Evolutionary conservation across 2,888 invertebrate species (phyloP).

Genomic region (Salpingus planirostris): DNA sequence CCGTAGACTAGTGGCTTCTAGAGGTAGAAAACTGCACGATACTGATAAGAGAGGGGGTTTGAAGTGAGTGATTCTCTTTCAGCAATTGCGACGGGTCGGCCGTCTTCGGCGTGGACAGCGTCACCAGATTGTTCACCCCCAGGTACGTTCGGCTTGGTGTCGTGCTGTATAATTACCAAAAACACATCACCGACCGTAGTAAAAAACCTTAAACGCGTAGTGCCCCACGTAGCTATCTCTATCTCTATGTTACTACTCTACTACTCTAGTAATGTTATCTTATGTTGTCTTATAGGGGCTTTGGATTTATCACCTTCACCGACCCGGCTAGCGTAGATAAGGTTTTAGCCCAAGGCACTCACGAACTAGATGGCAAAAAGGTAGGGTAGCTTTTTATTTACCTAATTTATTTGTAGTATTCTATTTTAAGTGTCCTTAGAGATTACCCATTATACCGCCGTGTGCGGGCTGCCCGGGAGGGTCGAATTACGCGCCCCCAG

Average conservation of each 20-base stretch:
- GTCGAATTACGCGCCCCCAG: too few species aligned
- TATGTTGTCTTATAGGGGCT: slow-evolving; percentile 72
- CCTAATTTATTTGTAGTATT: slow-evolving; percentile 16
- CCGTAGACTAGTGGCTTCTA: slow-evolving; percentile 26
- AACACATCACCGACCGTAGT: slow-evolving; percentile 3
- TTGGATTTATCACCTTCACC: slow-evolving; percentile 99
- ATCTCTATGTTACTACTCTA: slow-evolving; percentile 17
- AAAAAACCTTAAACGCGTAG: slow-evolving; percentile 22
- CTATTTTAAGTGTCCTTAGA: slow-evolving; percentile 9
- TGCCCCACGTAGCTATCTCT: slow-evolving; percentile 29
- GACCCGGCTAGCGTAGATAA: slow-evolving; percentile 98
- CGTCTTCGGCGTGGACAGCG: slow-evolving; percentile 44
- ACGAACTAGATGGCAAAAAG: slow-evolving; percentile 99
- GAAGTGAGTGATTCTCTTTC: slow-evolving; percentile 46
- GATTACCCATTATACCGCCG: neutral
- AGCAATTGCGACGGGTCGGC: slow-evolving; percentile 43
- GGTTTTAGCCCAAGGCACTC: slow-evolving; percentile 96
- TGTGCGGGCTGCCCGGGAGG: too few species aligned
- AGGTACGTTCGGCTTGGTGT: slow-evolving; percentile 42
- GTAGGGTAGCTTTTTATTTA: slow-evolving; percentile 50
- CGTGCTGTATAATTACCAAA: slow-evolving; percentile 26
- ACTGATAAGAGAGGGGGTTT: slow-evolving; percentile 40
- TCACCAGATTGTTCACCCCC: slow-evolving; percentile 46
- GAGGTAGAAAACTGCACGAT: slow-evolving; percentile 39
- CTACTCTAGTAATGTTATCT: slow-evolving; percentile 32